phyloP scores from a whole-genome alignment of 2,888 invertebrate species.

The Helicoverpa assulta region DNA sequence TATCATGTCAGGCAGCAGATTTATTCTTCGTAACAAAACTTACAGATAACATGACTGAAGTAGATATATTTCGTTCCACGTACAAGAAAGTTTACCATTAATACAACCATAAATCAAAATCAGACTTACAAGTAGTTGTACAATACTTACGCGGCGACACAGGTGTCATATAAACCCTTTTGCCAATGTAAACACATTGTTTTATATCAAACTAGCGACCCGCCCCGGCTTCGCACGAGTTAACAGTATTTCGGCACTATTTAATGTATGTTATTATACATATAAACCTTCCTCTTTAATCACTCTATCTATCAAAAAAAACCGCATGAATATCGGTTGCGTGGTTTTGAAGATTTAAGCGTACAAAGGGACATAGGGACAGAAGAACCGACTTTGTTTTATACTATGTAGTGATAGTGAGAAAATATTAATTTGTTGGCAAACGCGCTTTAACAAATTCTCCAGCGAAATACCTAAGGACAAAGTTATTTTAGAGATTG shows the following conservation, averaged over 20 bases:
- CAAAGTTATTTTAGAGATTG: conserved; percentile 41
- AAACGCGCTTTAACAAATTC: conserved; percentile 44
- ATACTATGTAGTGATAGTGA: too few species aligned
- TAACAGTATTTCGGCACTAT: too few species aligned
- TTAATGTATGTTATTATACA: too few species aligned
- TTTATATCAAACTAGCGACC: conserved; percentile 58
- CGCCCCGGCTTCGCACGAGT: too few species aligned
- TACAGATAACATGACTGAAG: too few species aligned
- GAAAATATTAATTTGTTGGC: conserved; percentile 64
- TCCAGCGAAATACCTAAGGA: conserved; percentile 33
- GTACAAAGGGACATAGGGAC: too few species aligned
- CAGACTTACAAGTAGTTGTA: conserved; percentile 36
- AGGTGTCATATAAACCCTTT: conserved; percentile 70
- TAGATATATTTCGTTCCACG: neutral
- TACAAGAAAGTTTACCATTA: conserved; percentile 43
- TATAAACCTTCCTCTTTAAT: too few species aligned
- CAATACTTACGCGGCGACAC: conserved; percentile 66
- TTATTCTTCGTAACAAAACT: conserved; percentile 20
- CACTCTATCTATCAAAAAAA: too few species aligned
- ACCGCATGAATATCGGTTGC: too few species aligned
- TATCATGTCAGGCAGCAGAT: conserved; percentile 16
- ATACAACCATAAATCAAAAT: conserved; percentile 57
- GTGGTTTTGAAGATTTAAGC: too few species aligned
- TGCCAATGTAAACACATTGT: conserved; percentile 68
- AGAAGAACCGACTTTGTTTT: too few species aligned